These are phyloP conservation scores for Spisula subtruncata DNA, from an alignment of 2,888 invertebrate genomes.

Conservation along the genomic window DNA sequence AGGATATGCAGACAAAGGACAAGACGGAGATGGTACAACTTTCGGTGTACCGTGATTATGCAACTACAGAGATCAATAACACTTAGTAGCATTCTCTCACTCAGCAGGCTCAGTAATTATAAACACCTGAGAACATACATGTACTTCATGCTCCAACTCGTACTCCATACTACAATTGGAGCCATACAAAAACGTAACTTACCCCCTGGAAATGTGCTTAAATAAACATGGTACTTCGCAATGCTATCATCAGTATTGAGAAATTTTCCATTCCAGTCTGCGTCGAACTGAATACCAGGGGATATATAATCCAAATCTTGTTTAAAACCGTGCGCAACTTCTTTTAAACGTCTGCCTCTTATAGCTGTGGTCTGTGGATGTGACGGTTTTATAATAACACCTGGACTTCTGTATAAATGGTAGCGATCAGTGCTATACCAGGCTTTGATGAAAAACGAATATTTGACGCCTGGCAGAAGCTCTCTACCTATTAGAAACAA, in stretches of 20 bases:
- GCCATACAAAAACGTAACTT: not conserved
- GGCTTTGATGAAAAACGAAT: conserved; percentile 67
- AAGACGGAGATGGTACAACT: no score
- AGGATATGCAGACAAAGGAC: no score
- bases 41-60: no score
- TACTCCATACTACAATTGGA: no score
- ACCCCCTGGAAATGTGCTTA: conserved; percentile 60
- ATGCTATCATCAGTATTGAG: conserved; percentile 33
- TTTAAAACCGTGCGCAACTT: not conserved
- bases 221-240: conserved; percentile 44
- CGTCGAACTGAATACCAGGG: not conserved
- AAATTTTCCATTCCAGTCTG: conserved; percentile 62
- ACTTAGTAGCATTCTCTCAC: no score
- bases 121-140: no score
- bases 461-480: conserved; percentile 31
- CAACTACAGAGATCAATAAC: no score
- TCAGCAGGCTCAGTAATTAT: no score
- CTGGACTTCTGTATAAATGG: conserved; percentile 69
- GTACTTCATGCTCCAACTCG: no score
- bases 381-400: conserved; percentile 59
- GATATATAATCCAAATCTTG: conserved; percentile 54
- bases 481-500: conserved; percentile 44
- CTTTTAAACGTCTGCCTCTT: conserved; percentile 55
- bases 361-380: conserved; percentile 62
- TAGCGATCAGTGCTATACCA: conserved; percentile 54